Evolutionary conservation across 2,888 invertebrate genomes (phyloP), one percentile per base, ranked within the genome.

Genomic region (Tenthredo scrophulariae): DNA sequence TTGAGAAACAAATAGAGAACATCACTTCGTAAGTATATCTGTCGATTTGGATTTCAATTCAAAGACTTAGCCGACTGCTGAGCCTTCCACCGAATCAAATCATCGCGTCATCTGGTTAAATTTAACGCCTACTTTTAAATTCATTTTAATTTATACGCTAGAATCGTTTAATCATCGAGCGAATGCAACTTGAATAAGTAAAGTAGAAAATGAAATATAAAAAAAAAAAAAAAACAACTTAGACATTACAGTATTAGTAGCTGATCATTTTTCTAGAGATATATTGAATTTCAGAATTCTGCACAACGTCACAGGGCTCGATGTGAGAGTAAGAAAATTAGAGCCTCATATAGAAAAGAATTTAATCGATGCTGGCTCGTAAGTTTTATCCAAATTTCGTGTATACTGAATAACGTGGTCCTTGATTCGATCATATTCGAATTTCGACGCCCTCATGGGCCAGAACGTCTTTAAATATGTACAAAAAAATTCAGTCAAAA

Each of bases 271-370:
- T 72, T 43, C 10, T 6, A 33, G 37, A 37, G 37, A 37, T 37
- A 37, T 37, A 7, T 37, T 37, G 7, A 37, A 86, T 92, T 92
- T 84, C 88, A 95, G 95, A 67, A 95, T 95, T 5, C 93, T 98
- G 18, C 96, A 96, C 83, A 96, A 96, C 62, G 95, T 97, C 58
- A 97, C 97, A 2, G 97, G 97, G 6, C 95, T 96, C 89, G 97
- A 98, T 89, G 96, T 98, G 2, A 94, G 97, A 87, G 96, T 98
- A 65, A 94, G 97, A 84, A 95, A 97, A 90, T 91, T 98, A 80
- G 97, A 97, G 89, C 96, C 97, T 0, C 97, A 97, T 90, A 94
- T 94, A 74, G 96, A 96, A 87, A 94, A 94, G 84, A 95, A 96
- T 88, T 93, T 95, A 29, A 95, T 97, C 90, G 96, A 96, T 88